Base-by-base conservation (phyloP, 2,888 invertebrate genomes). In the Galerucella pusilla region DNA sequence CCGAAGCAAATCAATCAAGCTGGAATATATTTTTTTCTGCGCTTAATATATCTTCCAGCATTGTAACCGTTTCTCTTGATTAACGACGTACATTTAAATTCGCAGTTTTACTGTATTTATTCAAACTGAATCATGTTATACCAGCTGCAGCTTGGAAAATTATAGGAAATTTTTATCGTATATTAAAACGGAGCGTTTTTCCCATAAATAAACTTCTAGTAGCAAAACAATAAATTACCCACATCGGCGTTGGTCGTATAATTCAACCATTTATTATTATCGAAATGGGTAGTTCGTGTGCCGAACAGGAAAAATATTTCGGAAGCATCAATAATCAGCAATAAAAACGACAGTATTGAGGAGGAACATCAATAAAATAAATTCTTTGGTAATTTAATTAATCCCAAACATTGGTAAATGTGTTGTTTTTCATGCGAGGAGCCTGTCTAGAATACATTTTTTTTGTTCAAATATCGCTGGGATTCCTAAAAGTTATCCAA, bases 281-380 rank as follows among this genome's bases (percentile, higher is more conserved):
- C 63, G 63, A 2, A 63, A 63, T 42, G 6, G 63, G 46, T 46
- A 6, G 64, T 65, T 65, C 64, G 64, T 63, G 74, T 70, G 65
- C 76, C 78, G 73, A 75, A 78, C 78, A 80, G 69, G 75, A 77
- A 76, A 80, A 77, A 79, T 78, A 78, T 77, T 78, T 77, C 72
- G 54, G 69, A 74, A 75, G 74, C 76, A 76, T 77, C 77, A 75
- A 78, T 76, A 76, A 72, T 71, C 49, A 65, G 74, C 67, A 75
- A 74, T 76, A 77, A 78, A 77, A 77, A 75, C 73, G 73, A 75
- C 77, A 72, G 60, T 77, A 77, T 65, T 65, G n/a, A 57, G 11
- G 16, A 16, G 20, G 46, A 45, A 45, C 28, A 28, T 3, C 61
- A 12, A 35, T 61, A 14, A 28, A 61, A 61, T 35, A 14, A 35